Evolutionary conservation across 2,113 vertebrate genomes (phyloP).

Genomic region (Thermophis baileyi): DNA sequence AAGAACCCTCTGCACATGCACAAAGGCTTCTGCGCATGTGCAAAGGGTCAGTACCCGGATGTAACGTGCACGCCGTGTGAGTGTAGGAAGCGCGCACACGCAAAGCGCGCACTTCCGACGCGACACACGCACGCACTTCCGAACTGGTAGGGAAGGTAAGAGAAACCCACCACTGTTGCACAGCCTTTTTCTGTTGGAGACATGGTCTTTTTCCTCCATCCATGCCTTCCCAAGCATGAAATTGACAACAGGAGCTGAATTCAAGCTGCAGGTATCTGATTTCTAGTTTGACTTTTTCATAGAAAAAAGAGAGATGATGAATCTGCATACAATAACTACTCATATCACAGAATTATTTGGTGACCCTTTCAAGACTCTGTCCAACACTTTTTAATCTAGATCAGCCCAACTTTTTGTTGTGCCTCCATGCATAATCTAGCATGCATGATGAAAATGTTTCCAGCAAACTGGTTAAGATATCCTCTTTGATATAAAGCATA

Average conservation of each 20-base stretch:
- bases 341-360: slow-evolving; percentile 50
- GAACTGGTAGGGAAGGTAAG: too few species aligned
- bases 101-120: too few species aligned
- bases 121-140: too few species aligned
- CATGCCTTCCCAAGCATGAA: neutral
- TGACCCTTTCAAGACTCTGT: slow-evolving; percentile 51
- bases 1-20: too few species aligned
- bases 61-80: too few species aligned
- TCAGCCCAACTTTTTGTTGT: slow-evolving; percentile 59
- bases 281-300: slow-evolving; percentile 42
- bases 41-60: too few species aligned
- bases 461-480: slow-evolving; percentile 67
- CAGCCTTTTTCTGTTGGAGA: too few species aligned
- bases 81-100: too few species aligned
- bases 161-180: too few species aligned
- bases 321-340: slow-evolving; percentile 55
- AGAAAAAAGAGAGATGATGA: slow-evolving; percentile 48
- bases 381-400: slow-evolving; percentile 49
- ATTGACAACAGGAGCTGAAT: rapidly evolving
- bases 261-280: slow-evolving; percentile 19
- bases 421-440: slow-evolving; percentile 58
- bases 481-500: slow-evolving; percentile 54
- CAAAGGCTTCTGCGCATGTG: too few species aligned
- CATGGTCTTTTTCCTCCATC: neutral
- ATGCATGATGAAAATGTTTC: slow-evolving; percentile 64